Conservation (phyloP, 2,113 vertebrate species). For the Pitta sordida region DNA sequence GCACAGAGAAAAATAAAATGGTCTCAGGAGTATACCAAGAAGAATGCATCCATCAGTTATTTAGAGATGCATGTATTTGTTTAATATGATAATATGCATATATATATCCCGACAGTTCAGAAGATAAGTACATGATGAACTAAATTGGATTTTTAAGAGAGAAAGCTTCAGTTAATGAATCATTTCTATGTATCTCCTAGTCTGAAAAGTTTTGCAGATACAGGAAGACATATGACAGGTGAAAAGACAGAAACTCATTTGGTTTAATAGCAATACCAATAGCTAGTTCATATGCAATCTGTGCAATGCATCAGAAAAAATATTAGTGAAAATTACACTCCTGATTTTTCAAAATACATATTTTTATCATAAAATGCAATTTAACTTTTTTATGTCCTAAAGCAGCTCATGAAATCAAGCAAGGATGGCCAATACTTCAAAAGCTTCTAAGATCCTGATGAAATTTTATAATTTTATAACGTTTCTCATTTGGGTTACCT, state of each 20-base stretch:
- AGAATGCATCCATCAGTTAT: not conserved
- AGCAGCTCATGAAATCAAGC: not conserved
- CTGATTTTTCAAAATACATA: not conserved
- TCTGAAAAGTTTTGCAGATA: not conserved
- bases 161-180: not conserved
- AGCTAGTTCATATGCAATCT: not conserved
- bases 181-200: not conserved
- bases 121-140: not conserved
- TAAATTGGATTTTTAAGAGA: not conserved
- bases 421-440: not conserved
- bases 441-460: not conserved
- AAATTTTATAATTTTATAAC: not conserved
- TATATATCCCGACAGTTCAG: not conserved
- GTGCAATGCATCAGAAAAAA: not conserved
- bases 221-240: not conserved
- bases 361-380: not conserved
- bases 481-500: not conserved
- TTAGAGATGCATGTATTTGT: not conserved
- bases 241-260: not conserved
- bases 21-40: not conserved
- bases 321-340: not conserved
- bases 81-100: not conserved
- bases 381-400: not conserved
- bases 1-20: not conserved
- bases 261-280: not conserved